Conservation (phyloP, 2,888 invertebrate genomes). For the Stenodema calcarata region DNA sequence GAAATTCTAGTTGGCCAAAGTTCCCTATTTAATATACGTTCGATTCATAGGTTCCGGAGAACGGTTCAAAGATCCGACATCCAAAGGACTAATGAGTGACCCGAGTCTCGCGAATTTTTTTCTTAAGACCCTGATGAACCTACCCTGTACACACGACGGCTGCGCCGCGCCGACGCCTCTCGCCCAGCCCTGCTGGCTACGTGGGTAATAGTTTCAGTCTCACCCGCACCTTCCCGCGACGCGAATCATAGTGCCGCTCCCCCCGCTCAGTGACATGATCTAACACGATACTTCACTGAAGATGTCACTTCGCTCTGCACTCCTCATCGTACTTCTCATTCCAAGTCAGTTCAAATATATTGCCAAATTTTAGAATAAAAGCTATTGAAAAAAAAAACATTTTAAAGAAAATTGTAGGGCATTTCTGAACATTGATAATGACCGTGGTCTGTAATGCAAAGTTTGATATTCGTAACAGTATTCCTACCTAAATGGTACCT, state of each 20-base stretch:
- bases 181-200: background rate
- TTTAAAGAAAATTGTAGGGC: too few relatives aligned
- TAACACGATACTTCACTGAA: constrained; percentile 28
- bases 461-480: too few relatives aligned
- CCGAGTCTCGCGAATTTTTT: background rate
- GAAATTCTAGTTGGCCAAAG: too few relatives aligned
- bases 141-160: background rate
- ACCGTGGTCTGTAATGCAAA: too few relatives aligned
- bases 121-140: constrained; percentile 13
- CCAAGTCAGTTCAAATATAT: constrained; percentile 5
- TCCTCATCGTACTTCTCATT: constrained; percentile 23
- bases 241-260: constrained; percentile 31
- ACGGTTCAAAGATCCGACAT: too few relatives aligned
- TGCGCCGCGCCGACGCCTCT: background rate
- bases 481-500: too few relatives aligned
- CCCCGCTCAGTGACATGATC: constrained; percentile 35
- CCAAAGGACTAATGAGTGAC: too few relatives aligned
- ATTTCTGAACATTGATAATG: too few relatives aligned
- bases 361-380: too few relatives aligned
- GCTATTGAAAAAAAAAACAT: too few relatives aligned
- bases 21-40: too few relatives aligned
- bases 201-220: constrained; percentile 1
- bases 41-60: too few relatives aligned
- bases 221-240: constrained; percentile 3
- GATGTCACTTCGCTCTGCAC: constrained; percentile 33